A percentile compares a stretch with the other conserved stretches of the same genome.
Evolutionary conservation across 2,797 vertebrate species (phyloP).

Genomic region (Danio jaintianensis): DNA sequence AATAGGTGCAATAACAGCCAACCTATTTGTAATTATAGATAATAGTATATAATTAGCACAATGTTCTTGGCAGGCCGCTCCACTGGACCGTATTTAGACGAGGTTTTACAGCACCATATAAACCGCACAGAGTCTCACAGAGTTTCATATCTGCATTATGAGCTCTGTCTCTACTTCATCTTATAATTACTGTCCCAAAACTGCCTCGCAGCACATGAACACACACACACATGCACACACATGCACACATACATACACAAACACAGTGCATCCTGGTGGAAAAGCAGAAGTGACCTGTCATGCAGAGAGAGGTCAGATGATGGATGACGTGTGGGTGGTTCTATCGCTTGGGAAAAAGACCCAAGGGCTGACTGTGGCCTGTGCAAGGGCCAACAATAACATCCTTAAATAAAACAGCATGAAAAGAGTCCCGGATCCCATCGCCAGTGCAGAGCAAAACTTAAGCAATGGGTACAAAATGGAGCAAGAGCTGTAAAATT

Average conservation of each 20-base stretch:
- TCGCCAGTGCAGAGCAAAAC: conserved; percentile 63
- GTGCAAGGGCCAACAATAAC: conserved; percentile 93
- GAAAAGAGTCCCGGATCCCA: conserved; percentile 72
- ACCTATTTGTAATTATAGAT: conserved; percentile 38
- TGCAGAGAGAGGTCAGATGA: conserved; percentile 62
- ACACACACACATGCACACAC: conserved; percentile 28
- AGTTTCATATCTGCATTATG: conserved; percentile 2
- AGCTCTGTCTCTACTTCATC: conserved; percentile 19
- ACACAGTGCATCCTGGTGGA: conserved; percentile 69
- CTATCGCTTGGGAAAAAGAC: conserved; percentile 94
- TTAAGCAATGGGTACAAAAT: conserved; percentile 82
- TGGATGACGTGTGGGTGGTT: conserved; percentile 68
- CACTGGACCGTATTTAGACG: conserved; percentile 1
- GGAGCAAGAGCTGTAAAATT: conserved; percentile 86
- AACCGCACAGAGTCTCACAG: conserved; percentile 3
- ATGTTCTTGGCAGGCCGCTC: conserved; percentile 25
- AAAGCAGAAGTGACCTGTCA: conserved; percentile 64
- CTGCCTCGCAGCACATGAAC: background rate
- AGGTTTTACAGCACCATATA: conserved; percentile 3
- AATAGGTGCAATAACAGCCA: conserved; percentile 27
- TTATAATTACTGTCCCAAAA: conserved; percentile 31
- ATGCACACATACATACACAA: conserved; percentile 37
- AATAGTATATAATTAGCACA: conserved; percentile 26
- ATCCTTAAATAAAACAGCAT: conserved; percentile 90
- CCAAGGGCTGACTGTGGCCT: conserved; percentile 91